Conservation (phyloP, 1,140 invertebrate genomes). For the Ladona fulva region DNA sequence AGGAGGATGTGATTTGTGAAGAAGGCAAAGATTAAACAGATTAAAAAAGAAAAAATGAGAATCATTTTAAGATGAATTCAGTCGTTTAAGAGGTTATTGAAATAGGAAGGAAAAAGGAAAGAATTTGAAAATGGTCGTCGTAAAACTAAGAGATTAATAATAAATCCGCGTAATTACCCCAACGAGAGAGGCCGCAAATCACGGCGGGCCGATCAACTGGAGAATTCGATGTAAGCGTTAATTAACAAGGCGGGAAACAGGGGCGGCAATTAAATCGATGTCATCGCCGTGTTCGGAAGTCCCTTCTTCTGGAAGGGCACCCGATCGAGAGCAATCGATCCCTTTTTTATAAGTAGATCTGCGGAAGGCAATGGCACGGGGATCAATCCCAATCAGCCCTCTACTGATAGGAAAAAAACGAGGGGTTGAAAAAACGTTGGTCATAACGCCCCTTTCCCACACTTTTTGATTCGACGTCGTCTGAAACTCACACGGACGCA, state of each 20-base stretch:
- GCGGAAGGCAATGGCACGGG: no score
- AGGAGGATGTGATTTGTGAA: no score
- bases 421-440: neutral
- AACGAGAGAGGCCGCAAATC: no score
- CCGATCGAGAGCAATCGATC: neutral
- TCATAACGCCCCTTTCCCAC: neutral
- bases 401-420: neutral
- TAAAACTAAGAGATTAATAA: no score
- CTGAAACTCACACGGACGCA: no score
- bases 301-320: neutral
- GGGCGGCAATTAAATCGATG: neutral
- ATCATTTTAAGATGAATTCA: neutral
- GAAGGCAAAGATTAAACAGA: no score
- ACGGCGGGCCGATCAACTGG: neutral
- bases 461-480: no score
- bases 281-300: neutral
- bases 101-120: neutral
- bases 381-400: neutral
- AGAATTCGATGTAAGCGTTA: neutral
- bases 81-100: neutral
- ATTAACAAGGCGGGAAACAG: neutral
- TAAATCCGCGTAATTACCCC: no score
- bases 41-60: neutral
- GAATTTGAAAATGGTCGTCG: neutral
- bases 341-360: neutral